These are phyloP conservation scores for Serilophus lunatus DNA, from an alignment of 2,113 vertebrate species.

Conservation along the genomic window DNA sequence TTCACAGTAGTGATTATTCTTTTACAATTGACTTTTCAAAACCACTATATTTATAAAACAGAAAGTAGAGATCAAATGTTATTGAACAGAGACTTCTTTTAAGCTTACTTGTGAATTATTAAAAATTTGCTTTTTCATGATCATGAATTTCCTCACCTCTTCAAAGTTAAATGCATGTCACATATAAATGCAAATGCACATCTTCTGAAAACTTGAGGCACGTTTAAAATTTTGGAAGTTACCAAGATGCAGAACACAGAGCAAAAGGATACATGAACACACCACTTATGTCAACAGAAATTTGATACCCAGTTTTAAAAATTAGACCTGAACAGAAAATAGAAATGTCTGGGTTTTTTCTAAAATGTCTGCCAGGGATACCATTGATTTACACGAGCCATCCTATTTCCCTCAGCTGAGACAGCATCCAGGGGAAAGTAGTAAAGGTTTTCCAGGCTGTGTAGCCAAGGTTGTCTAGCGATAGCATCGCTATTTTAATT, in stretches of 20 bases:
- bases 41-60: neutral
- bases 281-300: accelerated
- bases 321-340: neutral
- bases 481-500: neutral
- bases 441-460: neutral
- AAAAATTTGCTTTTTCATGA: neutral
- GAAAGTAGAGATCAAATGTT: neutral
- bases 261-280: neutral
- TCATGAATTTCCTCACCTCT: neutral
- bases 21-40: neutral
- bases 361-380: neutral
- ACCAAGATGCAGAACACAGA: neutral
- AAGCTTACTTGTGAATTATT: neutral
- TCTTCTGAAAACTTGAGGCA: neutral
- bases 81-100: neutral
- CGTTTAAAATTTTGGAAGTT: accelerated
- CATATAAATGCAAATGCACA: neutral
- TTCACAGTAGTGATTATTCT: neutral
- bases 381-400: neutral
- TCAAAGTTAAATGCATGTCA: neutral
- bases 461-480: neutral
- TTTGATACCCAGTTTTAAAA: accelerated
- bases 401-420: neutral
- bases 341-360: neutral
- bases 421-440: neutral